These are phyloP conservation scores for Peromyscus californicus DNA, from an alignment of 2,113 vertebrate genomes.

Conservation along the genomic window DNA sequence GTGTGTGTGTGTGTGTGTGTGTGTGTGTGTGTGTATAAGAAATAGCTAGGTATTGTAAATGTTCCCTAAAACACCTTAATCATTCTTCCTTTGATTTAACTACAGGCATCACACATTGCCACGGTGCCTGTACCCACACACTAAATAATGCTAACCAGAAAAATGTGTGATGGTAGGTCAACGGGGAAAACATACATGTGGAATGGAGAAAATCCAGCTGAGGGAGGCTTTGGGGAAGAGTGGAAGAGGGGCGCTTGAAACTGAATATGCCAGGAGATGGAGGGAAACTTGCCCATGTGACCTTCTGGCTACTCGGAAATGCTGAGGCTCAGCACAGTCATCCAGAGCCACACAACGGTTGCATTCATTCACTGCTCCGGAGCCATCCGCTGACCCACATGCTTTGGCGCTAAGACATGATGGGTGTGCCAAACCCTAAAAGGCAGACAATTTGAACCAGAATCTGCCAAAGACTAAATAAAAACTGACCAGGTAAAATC, in stretches of 20 bases:
- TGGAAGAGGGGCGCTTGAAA: neutral
- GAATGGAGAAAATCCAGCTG: neutral
- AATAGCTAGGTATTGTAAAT: neutral
- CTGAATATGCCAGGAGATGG: neutral
- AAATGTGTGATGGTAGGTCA: neutral
- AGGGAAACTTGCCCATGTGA: neutral
- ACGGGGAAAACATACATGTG: neutral
- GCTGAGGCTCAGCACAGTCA: neutral
- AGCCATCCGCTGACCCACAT: neutral
- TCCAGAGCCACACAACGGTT: neutral
- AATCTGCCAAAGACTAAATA: neutral
- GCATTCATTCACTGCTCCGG: constrained; percentile 17
- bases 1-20: neutral
- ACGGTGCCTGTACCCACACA: neutral
- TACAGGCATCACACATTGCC: neutral
- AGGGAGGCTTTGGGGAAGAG: neutral
- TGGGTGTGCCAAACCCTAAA: neutral
- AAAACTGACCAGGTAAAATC: constrained; percentile 52
- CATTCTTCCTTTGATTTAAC: neutral
- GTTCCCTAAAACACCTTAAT: neutral
- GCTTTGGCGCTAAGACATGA: neutral
- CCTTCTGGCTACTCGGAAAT: neutral
- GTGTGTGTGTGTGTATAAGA: neutral
- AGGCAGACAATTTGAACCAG: neutral
- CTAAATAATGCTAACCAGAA: neutral